Percentiles rank a stretch among this genome's conserved stretches.
Conservation (phyloP, 2,797 vertebrate genomes). For the Notoglanidium macrostoma region DNA sequence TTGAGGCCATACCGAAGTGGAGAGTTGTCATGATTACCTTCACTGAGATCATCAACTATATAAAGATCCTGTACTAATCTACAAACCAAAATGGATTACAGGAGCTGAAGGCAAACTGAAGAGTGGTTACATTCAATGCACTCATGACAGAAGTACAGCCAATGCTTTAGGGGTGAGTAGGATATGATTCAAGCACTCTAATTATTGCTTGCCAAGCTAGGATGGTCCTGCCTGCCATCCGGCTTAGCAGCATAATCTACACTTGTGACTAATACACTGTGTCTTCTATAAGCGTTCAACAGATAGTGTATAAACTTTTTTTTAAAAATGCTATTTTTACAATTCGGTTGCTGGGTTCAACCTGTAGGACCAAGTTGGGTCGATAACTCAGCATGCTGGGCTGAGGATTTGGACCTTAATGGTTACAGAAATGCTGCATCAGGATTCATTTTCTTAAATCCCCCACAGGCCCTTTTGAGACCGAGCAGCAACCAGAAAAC, state of each 20-base stretch:
- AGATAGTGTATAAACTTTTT: not conserved
- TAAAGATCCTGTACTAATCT: conserved; percentile 9
- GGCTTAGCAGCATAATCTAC: conserved; percentile 7
- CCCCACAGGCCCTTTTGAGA: not conserved
- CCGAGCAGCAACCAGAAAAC: not conserved
- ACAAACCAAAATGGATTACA: conserved; percentile 2
- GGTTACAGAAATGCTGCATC: not conserved
- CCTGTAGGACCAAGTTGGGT: not conserved
- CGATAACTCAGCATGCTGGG: not conserved
- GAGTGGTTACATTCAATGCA: conserved; percentile 6
- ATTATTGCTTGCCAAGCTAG: conserved; percentile 26
- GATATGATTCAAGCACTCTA: not conserved
- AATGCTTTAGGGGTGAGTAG: conserved; percentile 10
- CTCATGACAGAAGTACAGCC: conserved; percentile 17
- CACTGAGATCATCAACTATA: not conserved
- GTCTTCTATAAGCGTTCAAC: not conserved
- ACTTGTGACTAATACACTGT: conserved; percentile 1
- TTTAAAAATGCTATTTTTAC: not conserved
- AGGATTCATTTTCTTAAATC: not conserved
- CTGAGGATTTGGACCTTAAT: not conserved
- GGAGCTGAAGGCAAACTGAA: not conserved
- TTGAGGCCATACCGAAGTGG: not conserved
- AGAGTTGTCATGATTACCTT: not conserved
- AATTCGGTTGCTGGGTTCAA: not conserved
- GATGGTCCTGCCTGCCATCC: not conserved